Evolutionary conservation across 2,113 vertebrate species (phyloP).

Genomic region (Mobula hypostoma): DNA sequence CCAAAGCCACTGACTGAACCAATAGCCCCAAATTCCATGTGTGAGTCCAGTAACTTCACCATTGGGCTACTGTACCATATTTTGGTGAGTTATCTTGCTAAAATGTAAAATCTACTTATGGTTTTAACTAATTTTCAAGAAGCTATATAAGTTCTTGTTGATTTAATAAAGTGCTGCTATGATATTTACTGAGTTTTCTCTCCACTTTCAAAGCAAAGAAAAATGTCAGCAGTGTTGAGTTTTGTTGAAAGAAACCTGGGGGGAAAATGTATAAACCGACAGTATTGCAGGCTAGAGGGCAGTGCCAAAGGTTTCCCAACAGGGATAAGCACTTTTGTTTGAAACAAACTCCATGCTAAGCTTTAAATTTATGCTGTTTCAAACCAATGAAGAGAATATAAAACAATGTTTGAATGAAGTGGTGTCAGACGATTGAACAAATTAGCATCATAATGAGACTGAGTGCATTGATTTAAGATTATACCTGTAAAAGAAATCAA

Average conservation of each 20-base stretch:
- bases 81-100: not conserved
- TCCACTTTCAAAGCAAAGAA: not conserved
- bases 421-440: not conserved
- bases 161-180: not conserved
- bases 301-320: slow-evolving; percentile 10
- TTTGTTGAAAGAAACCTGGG: slow-evolving; percentile 22
- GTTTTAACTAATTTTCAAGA: not conserved
- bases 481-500: slow-evolving; percentile 1
- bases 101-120: not conserved
- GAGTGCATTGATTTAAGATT: not conserved
- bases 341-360: not conserved
- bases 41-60: too few relatives aligned
- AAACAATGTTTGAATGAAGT: not conserved
- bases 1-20: too few relatives aligned
- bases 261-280: slow-evolving; percentile 7
- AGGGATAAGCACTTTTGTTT: not conserved
- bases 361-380: not conserved
- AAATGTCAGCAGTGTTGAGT: not conserved
- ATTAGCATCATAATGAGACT: not conserved
- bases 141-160: not conserved
- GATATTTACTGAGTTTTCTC: not conserved
- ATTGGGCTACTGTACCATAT: too few relatives aligned
- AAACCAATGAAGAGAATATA: not conserved
- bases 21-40: too few relatives aligned
- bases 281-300: slow-evolving; percentile 7